phyloP scores from a whole-genome alignment of 2,113 vertebrate genomes.

The Phalacrocorax pelagicus region DNA sequence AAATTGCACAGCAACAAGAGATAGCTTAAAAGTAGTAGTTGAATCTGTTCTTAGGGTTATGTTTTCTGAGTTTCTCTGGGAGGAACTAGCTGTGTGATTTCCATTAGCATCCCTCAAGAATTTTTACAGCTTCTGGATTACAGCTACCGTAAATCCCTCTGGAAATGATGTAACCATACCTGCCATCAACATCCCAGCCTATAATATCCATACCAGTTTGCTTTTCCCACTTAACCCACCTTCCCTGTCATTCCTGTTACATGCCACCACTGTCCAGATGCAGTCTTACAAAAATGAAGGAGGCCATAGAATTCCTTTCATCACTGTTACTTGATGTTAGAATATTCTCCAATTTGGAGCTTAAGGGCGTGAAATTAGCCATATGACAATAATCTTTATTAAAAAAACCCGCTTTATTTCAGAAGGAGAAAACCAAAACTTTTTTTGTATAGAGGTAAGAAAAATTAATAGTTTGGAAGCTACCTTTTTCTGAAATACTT shows the following conservation, averaged over 20 bases:
- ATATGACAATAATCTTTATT: neutral
- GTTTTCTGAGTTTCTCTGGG: neutral
- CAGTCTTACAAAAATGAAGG: neutral
- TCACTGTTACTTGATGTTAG: neutral
- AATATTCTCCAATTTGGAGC: neutral
- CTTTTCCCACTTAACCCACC: neutral
- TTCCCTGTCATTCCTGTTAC: neutral
- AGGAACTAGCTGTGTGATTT: neutral
- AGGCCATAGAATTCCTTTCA: neutral
- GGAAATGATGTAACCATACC: neutral
- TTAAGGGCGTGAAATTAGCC: neutral
- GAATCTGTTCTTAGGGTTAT: neutral
- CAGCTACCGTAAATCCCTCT: neutral
- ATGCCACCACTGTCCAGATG: neutral
- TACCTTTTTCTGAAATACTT: neutral
- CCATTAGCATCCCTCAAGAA: neutral
- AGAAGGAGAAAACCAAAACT: neutral
- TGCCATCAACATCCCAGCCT: neutral
- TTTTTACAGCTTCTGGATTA: constrained; percentile 4
- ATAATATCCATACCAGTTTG: neutral
- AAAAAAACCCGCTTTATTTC: neutral
- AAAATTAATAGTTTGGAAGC: neutral
- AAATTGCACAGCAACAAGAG: neutral
- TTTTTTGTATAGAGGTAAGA: neutral
- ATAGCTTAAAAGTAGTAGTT: neutral